Percentiles rank a stretch among this genome's conserved stretches.
Evolutionary conservation across 2,888 invertebrate genomes (phyloP).

Genomic region (Uloborus plumipes): DNA sequence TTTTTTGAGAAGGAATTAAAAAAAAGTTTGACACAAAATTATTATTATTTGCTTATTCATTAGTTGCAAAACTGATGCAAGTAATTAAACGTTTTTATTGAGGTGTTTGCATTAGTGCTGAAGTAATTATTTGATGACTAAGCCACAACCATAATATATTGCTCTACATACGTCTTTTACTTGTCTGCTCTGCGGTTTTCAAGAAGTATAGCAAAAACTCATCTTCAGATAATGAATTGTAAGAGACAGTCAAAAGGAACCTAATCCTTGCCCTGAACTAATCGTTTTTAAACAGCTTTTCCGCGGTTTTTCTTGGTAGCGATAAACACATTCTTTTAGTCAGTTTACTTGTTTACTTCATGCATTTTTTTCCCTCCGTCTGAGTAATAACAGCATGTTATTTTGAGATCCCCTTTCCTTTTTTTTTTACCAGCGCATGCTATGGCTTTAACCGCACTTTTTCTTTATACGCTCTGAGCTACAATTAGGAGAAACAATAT

Average conservation of each 20-base stretch:
- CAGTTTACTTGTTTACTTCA: neutral
- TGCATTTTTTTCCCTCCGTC: slow-evolving; percentile 3
- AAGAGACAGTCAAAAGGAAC: neutral
- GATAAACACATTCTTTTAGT: slow-evolving; percentile 19
- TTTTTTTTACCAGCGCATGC: slow-evolving; percentile 15
- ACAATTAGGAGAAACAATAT: slow-evolving; percentile 38
- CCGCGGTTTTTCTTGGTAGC: slow-evolving; percentile 37
- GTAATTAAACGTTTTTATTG: too few relatives aligned
- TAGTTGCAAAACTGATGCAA: too few relatives aligned
- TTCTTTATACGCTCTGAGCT: slow-evolving; percentile 16
- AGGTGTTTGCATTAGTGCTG: too few relatives aligned
- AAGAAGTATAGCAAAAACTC: neutral
- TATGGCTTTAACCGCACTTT: neutral
- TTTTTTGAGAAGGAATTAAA: too few relatives aligned
- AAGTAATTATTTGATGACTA: too few relatives aligned
- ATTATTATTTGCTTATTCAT: too few relatives aligned
- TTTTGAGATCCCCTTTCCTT: slow-evolving; percentile 11
- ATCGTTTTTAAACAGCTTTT: slow-evolving; percentile 35
- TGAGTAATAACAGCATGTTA: slow-evolving; percentile 18
- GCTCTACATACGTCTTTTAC: too few relatives aligned
- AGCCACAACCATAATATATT: too few relatives aligned
- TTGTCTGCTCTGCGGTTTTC: neutral
- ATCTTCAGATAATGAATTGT: neutral
- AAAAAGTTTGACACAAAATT: too few relatives aligned
- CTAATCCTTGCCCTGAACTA: neutral